Conservation (phyloP, 2,888 invertebrate genomes). For the Ophion costatus region DNA sequence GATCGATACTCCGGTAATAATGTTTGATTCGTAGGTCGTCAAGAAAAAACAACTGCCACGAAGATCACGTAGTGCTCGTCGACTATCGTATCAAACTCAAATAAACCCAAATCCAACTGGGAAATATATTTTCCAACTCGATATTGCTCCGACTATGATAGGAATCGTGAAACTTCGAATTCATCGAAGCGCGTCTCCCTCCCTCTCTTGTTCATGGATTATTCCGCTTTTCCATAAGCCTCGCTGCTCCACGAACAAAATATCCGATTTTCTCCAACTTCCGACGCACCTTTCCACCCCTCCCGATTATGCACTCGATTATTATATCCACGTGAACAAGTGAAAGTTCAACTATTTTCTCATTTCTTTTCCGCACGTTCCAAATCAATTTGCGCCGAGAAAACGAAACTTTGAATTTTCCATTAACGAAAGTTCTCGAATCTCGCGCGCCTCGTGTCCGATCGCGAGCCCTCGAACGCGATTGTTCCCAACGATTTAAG, state of each 20-base stretch:
- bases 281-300: background rate
- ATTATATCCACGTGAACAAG: background rate
- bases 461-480: background rate
- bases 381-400: background rate
- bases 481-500: background rate
- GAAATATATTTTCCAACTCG: background rate
- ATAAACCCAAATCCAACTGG: background rate
- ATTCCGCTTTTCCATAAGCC: background rate
- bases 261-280: background rate
- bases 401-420: background rate
- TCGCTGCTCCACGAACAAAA: background rate
- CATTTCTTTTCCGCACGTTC: background rate
- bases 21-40: constrained; percentile 18
- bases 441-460: constrained; percentile 41
- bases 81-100: constrained; percentile 9
- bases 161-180: constrained; percentile 36
- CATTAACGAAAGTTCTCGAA: constrained; percentile 5
- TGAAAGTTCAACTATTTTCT: background rate
- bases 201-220: background rate
- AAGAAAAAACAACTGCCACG: constrained; percentile 24
- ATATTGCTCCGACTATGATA: constrained; percentile 27
- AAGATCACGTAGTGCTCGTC: constrained; percentile 24
- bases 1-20: constrained; percentile 19
- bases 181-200: constrained; percentile 1
- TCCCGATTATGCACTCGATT: background rate